Conservation (phyloP, 2,888 invertebrate species). For the Rapana venosa region DNA sequence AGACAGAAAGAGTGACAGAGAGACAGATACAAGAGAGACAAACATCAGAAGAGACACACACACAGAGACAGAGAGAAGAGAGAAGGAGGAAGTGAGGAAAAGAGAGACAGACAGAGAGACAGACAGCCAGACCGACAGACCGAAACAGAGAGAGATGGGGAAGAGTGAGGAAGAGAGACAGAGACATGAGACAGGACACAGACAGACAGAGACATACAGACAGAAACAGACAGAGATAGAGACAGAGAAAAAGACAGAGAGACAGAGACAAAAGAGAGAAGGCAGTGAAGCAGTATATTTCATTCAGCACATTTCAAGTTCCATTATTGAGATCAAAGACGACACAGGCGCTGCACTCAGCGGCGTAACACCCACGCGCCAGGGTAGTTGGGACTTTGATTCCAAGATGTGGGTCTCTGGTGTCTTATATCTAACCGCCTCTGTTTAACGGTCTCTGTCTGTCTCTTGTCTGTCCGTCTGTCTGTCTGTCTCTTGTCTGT, state of each 20-base stretch:
- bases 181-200: neutral
- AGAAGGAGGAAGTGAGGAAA: neutral
- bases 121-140: neutral
- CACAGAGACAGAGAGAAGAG: neutral
- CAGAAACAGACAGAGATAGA: too few relatives aligned
- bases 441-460: neutral
- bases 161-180: too few relatives aligned
- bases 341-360: too few relatives aligned
- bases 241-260: too few relatives aligned
- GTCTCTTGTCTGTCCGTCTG: slow-evolving; percentile 6
- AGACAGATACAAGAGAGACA: too few relatives aligned
- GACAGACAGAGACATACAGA: neutral
- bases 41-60: neutral
- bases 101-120: neutral
- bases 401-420: neutral
- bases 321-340: too few relatives aligned
- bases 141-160: neutral
- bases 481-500: neutral
- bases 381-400: too few relatives aligned
- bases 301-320: too few relatives aligned
- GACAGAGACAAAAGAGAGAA: too few relatives aligned
- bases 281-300: too few relatives aligned
- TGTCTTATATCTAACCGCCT: neutral
- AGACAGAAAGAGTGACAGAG: too few relatives aligned
- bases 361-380: too few relatives aligned